Conservation (phyloP, 2,113 vertebrate genomes). For the Sinocyclocheilus anophthalmus region DNA sequence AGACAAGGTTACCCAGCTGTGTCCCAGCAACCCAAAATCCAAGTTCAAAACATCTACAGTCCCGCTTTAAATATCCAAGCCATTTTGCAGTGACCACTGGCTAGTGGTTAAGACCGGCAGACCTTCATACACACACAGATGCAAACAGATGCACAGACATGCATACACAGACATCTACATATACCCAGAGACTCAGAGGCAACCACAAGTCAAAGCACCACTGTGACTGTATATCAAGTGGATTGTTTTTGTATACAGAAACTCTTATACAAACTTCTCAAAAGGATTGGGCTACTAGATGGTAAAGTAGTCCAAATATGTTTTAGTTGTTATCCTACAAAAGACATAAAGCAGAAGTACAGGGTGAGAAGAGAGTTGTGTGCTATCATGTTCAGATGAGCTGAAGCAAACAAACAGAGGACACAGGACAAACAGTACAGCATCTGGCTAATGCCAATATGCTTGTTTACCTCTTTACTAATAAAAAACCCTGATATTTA, state of each 20-base stretch:
- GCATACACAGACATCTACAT: conserved; percentile 36
- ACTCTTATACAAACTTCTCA: not conserved
- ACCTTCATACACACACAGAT: not conserved
- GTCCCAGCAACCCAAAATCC: conserved; percentile 58
- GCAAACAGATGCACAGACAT: too few relatives aligned
- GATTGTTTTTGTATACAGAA: conserved; percentile 31
- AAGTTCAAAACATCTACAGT: conserved; percentile 55
- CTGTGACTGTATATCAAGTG: conserved; percentile 51
- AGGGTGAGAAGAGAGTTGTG: conserved; percentile 38
- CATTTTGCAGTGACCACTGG: conserved; percentile 47
- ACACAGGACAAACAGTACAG: conserved; percentile 34
- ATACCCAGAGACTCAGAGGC: conserved; percentile 40
- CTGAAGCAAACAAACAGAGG: conserved; percentile 42
- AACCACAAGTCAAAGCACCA: conserved; percentile 53
- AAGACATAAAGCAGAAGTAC: conserved; percentile 42
- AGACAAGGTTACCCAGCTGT: conserved; percentile 77
- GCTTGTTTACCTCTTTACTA: conserved; percentile 15
- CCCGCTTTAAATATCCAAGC: conserved; percentile 48
- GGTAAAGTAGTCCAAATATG: conserved; percentile 48
- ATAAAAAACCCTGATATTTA: conserved; percentile 14
- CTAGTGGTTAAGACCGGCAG: conserved; percentile 41
- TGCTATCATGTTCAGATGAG: conserved; percentile 52
- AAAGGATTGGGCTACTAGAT: conserved; percentile 58
- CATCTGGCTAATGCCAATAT: not conserved
- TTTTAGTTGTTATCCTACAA: conserved; percentile 61